Conservation (phyloP, 2,113 vertebrate species). For the Cochlearius cochlearius region DNA sequence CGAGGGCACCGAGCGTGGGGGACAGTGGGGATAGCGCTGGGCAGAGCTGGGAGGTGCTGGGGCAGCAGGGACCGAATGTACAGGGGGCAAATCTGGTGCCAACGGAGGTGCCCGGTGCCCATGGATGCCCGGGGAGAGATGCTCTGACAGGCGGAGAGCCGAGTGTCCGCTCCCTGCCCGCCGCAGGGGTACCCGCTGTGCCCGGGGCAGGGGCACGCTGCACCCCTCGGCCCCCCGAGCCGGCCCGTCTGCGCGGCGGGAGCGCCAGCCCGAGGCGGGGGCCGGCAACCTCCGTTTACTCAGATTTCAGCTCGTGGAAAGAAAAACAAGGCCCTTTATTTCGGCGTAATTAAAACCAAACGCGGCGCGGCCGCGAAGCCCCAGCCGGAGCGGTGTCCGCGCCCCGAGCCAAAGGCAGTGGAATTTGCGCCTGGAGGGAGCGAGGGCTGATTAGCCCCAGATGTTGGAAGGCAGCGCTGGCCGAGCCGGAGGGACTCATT, state of each 20-base stretch:
- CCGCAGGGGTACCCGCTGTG: rapidly evolving
- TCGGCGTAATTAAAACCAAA: conserved; percentile 68
- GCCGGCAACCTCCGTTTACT: conserved; percentile 44
- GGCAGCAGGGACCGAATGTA: not conserved
- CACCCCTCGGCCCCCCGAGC: rapidly evolving
- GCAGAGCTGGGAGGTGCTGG: not conserved
- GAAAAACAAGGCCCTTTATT: conserved; percentile 65
- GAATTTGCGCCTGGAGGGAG: conserved; percentile 70
- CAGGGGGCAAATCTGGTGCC: not conserved
- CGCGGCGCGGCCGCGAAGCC: not conserved
- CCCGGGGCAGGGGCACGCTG: not conserved
- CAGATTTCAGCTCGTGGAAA: conserved; percentile 54
- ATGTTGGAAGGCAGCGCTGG: conserved; percentile 61
- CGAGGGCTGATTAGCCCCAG: conserved; percentile 58
- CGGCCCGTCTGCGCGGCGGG: not conserved
- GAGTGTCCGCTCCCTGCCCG: not conserved
- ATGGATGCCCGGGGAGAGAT: rapidly evolving
- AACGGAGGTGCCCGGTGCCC: rapidly evolving
- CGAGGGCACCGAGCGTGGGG: not conserved
- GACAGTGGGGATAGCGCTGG: not conserved
- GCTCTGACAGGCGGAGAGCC: rapidly evolving
- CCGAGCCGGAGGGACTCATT: conserved; percentile 52
- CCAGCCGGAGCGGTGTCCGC: conserved; percentile 38
- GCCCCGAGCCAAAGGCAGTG: conserved; percentile 57
- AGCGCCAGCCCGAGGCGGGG: not conserved